phyloP scores from a whole-genome alignment of 1,140 invertebrate genomes.

The Elysia chlorotica region DNA sequence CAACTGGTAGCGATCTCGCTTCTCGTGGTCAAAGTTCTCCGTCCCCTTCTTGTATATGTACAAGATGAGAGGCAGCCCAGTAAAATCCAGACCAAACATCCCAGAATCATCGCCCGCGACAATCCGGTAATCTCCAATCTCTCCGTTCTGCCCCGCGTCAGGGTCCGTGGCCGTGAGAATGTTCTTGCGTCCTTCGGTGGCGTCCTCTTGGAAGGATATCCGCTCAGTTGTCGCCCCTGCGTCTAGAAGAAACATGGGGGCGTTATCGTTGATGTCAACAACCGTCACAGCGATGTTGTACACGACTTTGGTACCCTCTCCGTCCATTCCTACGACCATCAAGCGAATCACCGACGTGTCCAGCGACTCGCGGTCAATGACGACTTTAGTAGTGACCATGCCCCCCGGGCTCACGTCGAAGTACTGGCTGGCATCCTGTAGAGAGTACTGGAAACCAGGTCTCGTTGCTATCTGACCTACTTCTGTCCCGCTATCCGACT shows the following conservation, averaged over 20 bases:
- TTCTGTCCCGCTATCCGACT: conserved; percentile 20
- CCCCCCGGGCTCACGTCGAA: conserved; percentile 34
- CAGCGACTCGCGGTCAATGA: conserved; percentile 40
- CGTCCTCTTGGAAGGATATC: conserved; percentile 59
- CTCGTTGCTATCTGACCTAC: conserved; percentile 26
- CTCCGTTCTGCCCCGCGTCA: conserved; percentile 66
- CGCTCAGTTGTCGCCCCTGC: conserved; percentile 9
- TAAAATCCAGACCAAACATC: conserved; percentile 37
- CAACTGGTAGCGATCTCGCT: conserved; percentile 74
- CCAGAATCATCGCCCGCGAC: conserved; percentile 42
- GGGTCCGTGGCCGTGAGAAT: conserved; percentile 58
- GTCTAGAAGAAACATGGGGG: conserved; percentile 74
- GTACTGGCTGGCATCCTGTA: conserved; percentile 29
- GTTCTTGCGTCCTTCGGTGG: conserved; percentile 66
- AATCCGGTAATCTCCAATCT: conserved; percentile 36
- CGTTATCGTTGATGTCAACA: conserved; percentile 89
- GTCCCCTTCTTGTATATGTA: conserved; percentile 67
- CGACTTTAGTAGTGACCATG: conserved; percentile 28
- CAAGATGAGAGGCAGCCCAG: conserved; percentile 31
- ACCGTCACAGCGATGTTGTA: conserved; percentile 46
- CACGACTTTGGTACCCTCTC: conserved; percentile 23
- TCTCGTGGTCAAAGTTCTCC: conserved; percentile 83
- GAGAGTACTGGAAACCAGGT: conserved; percentile 23
- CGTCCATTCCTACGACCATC: conserved; percentile 28
- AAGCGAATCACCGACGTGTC: conserved; percentile 29